phyloP scores from a whole-genome alignment of 1,140 invertebrate genomes.

The Eupeodes corollae region DNA sequence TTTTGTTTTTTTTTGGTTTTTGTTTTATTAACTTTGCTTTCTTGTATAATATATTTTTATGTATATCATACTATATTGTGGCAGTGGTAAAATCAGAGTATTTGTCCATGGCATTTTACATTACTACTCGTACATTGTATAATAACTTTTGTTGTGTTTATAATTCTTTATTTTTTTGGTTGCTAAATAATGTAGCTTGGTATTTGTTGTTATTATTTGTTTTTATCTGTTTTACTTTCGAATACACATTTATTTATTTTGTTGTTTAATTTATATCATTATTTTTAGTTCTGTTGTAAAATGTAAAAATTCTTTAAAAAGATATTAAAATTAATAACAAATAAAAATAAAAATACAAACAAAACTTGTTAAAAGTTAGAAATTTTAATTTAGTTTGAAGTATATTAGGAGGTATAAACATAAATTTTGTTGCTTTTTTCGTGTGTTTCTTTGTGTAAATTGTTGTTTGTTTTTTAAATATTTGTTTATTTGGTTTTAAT shows the following conservation, averaged over 20 bases:
- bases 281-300: not conserved
- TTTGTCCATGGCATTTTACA: conserved; percentile 11
- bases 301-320: no score
- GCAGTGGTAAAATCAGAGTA: conserved; percentile 36
- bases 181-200: not conserved
- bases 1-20: conserved; percentile 6
- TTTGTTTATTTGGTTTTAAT: not conserved
- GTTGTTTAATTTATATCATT: not conserved
- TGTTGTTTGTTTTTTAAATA: not conserved
- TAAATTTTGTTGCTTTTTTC: not conserved
- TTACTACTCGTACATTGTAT: not conserved
- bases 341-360: no score
- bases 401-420: no score
- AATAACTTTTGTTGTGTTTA: not conserved
- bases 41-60: conserved; percentile 14
- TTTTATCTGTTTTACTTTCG: not conserved
- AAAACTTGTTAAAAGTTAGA: no score
- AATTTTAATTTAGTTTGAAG: no score
- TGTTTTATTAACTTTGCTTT: conserved; percentile 9
- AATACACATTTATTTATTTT: not conserved
- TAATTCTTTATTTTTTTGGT: not conserved
- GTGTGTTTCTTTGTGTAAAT: not conserved
- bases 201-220: not conserved
- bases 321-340: no score
- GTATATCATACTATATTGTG: conserved; percentile 19